Percentiles rank a stretch among this genome's conserved stretches.
Evolutionary conservation across 2,888 invertebrate genomes (phyloP).

Genomic region (Idaea biselata): DNA sequence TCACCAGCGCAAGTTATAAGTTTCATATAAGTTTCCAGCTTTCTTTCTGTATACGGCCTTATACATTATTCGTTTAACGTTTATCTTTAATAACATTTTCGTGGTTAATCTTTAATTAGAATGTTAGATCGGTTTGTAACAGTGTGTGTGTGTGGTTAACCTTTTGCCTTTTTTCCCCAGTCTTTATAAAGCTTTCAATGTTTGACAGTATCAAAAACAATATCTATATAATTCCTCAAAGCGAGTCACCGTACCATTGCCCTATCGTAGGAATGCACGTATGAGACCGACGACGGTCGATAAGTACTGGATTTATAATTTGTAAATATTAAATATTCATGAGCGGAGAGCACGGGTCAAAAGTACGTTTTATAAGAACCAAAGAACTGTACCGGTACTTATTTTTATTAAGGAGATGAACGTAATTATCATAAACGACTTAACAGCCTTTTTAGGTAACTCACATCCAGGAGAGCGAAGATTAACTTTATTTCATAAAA

Average conservation of each 20-base stretch:
- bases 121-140: background rate
- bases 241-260: conserved; percentile 31
- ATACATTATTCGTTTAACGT: too few relatives aligned
- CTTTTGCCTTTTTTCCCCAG: background rate
- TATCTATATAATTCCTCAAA: conserved; percentile 52
- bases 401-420: conserved; percentile 73
- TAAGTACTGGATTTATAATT: conserved; percentile 78
- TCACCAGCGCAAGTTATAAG: too few relatives aligned
- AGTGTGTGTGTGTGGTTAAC: background rate
- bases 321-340: conserved; percentile 80
- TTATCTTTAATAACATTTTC: too few relatives aligned
- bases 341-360: conserved; percentile 72
- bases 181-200: conserved; percentile 62
- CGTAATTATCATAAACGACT: conserved; percentile 71
- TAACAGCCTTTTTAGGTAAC: conserved; percentile 25
- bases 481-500: conserved; percentile 44
- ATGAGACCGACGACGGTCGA: conserved; percentile 40
- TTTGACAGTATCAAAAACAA: conserved; percentile 49
- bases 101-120: background rate
- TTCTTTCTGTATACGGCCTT: too few relatives aligned
- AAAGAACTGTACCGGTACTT: conserved; percentile 61
- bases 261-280: conserved; percentile 55
- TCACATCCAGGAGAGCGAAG: conserved; percentile 22
- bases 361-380: conserved; percentile 67
- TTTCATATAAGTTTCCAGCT: too few relatives aligned